Evolutionary conservation across 2,888 invertebrate genomes (phyloP).

Genomic region (Euspilapteryx auroguttella): DNA sequence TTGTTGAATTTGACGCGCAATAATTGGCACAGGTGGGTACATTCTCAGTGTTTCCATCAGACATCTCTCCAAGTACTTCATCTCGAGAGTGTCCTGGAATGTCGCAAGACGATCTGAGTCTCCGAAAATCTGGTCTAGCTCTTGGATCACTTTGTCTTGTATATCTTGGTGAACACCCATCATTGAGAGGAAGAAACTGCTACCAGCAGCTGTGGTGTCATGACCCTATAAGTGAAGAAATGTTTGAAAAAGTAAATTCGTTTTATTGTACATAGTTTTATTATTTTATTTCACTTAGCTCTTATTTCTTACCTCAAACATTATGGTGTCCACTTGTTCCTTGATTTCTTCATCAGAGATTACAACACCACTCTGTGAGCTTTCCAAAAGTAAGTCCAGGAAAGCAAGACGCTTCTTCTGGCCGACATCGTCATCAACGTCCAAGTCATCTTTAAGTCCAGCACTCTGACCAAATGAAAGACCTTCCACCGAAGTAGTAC

Average conservation of each 20-base stretch:
- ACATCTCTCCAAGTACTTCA: slow-evolving; percentile 83
- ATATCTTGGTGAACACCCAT: slow-evolving; percentile 75
- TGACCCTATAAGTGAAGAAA: slow-evolving; percentile 60
- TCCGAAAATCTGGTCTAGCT: slow-evolving; percentile 75
- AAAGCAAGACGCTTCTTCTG: slow-evolving; percentile 85
- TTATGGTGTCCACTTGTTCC: slow-evolving; percentile 83
- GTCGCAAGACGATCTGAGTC: slow-evolving; percentile 75
- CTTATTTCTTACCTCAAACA: slow-evolving; percentile 75
- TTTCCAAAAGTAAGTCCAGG: slow-evolving; percentile 81
- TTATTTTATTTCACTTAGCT: too few relatives aligned
- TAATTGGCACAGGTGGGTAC: slow-evolving; percentile 80
- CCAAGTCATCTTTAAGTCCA: slow-evolving; percentile 78
- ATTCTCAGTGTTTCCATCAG: slow-evolving; percentile 79
- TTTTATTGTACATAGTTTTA: too few relatives aligned
- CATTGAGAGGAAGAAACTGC: slow-evolving; percentile 78
- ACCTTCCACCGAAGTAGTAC: slow-evolving; percentile 61
- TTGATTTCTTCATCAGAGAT: slow-evolving; percentile 78
- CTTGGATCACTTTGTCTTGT: slow-evolving; percentile 73
- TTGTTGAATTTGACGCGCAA: slow-evolving; percentile 72
- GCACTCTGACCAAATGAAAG: slow-evolving; percentile 72
- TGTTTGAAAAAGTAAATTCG: too few relatives aligned
- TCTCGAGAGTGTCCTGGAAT: slow-evolving; percentile 80
- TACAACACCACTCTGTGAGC: slow-evolving; percentile 70
- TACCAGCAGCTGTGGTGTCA: slow-evolving; percentile 81
- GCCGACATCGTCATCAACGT: slow-evolving; percentile 79